phyloP scores from a whole-genome alignment of 2,113 vertebrate genomes.

The Ploceus nigricollis region DNA sequence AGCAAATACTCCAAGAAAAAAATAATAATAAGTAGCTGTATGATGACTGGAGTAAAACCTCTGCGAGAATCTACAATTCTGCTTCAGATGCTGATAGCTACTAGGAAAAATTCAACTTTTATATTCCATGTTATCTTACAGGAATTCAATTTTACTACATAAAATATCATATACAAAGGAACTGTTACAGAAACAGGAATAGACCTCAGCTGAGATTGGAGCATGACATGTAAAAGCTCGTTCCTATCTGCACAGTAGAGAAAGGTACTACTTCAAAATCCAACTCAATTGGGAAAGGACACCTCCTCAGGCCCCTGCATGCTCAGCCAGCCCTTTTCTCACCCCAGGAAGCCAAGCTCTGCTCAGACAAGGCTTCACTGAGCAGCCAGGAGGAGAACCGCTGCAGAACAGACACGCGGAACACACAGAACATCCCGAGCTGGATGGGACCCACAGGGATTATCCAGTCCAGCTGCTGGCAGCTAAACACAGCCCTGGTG shows the following conservation, averaged over 20 bases:
- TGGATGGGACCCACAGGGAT: background rate
- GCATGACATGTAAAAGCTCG: background rate
- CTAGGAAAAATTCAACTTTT: background rate
- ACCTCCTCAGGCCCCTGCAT: background rate
- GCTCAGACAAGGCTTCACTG: background rate
- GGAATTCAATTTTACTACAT: background rate
- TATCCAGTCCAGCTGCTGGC: fast-evolving
- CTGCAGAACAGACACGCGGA: fast-evolving
- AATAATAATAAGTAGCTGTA: background rate
- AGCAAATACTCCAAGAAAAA: background rate
- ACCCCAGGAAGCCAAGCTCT: background rate
- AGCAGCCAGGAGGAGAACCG: background rate
- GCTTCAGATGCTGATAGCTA: background rate
- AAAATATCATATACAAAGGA: background rate
- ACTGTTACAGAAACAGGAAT: background rate
- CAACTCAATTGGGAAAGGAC: fast-evolving
- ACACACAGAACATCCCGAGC: fast-evolving
- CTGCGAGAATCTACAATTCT: background rate
- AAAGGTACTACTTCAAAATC: background rate
- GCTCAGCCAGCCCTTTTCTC: background rate
- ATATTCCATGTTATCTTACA: background rate
- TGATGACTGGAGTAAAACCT: background rate
- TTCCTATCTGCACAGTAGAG: background rate
- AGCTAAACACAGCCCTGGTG: background rate
- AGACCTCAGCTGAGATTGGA: background rate